phyloP scores from a whole-genome alignment of 2,888 invertebrate genomes.

The Philereme transversata region DNA sequence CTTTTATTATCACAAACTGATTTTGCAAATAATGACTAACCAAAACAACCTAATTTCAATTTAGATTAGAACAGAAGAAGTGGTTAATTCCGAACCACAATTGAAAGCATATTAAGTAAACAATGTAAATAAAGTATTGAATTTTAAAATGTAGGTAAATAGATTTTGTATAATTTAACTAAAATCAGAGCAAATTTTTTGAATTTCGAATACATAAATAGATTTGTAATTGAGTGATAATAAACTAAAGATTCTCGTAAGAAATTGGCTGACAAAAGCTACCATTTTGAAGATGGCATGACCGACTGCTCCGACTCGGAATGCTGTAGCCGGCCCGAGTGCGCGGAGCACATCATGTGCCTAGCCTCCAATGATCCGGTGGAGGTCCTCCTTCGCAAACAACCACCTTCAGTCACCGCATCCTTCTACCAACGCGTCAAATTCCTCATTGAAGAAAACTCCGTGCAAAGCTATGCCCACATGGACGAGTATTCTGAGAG shows the following conservation, averaged over 20 bases:
- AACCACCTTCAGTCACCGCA: slow-evolving; percentile 97
- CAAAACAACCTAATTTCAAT: too few relatives aligned
- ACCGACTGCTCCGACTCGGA: slow-evolving; percentile 99
- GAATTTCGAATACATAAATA: background rate
- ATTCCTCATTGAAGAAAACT: slow-evolving; percentile 99
- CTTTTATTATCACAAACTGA: too few relatives aligned
- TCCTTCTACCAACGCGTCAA: slow-evolving; percentile 99
- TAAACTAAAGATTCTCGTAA: slow-evolving; percentile 37
- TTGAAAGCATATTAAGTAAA: too few relatives aligned
- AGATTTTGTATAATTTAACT: background rate
- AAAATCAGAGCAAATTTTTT: background rate
- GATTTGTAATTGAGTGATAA: slow-evolving; percentile 22
- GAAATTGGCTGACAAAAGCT: slow-evolving; percentile 60
- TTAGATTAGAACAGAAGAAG: too few relatives aligned
- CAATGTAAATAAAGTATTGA: too few relatives aligned
- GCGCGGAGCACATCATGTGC: slow-evolving; percentile 96
- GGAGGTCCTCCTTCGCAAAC: slow-evolving; percentile 97
- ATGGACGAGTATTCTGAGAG: slow-evolving; percentile 99
- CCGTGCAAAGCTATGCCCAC: slow-evolving; percentile 99
- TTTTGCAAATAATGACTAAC: too few relatives aligned
- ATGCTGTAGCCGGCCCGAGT: slow-evolving; percentile 95
- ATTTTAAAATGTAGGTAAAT: background rate
- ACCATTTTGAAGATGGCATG: slow-evolving; percentile 94
- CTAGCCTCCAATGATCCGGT: slow-evolving; percentile 98
- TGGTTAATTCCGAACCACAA: too few relatives aligned